Conservation (phyloP, 2,888 invertebrate species). For the Polymixis lichenea region DNA sequence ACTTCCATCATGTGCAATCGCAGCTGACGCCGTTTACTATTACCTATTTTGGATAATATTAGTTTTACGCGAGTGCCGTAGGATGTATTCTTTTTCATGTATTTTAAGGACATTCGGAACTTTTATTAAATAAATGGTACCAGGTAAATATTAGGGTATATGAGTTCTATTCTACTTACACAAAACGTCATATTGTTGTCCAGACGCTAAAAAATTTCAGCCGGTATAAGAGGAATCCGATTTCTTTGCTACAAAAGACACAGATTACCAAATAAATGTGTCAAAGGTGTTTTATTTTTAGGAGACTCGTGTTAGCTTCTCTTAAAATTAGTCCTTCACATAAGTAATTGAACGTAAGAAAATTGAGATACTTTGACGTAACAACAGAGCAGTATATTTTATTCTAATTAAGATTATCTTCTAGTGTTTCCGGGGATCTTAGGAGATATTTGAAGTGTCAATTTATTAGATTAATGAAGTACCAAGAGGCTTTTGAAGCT, state of each 20-base stretch:
- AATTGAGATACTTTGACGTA: background rate
- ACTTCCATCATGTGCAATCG: too few species aligned
- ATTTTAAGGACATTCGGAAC: too few species aligned
- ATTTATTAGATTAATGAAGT: slow-evolving; percentile 4
- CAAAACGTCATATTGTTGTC: too few species aligned
- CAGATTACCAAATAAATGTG: background rate
- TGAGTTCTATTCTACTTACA: too few species aligned
- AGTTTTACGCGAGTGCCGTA: too few species aligned
- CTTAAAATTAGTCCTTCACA: too few species aligned
- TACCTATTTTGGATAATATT: too few species aligned
- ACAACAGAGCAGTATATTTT: slow-evolving; percentile 1
- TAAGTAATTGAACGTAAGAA: background rate
- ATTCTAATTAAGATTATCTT: background rate
- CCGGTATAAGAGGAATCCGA: background rate
- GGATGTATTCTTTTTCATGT: too few species aligned
- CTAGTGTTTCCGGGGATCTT: background rate
- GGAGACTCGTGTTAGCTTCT: background rate
- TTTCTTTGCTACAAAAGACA: background rate
- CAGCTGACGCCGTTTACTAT: too few species aligned
- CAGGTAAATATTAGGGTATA: too few species aligned
- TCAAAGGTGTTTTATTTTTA: background rate
- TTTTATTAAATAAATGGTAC: too few species aligned
- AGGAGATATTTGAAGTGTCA: background rate
- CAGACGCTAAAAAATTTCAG: too few species aligned
- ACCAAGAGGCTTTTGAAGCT: background rate